phyloP scores from a whole-genome alignment of 2,113 vertebrate genomes.

The Vulpes lagopus region DNA sequence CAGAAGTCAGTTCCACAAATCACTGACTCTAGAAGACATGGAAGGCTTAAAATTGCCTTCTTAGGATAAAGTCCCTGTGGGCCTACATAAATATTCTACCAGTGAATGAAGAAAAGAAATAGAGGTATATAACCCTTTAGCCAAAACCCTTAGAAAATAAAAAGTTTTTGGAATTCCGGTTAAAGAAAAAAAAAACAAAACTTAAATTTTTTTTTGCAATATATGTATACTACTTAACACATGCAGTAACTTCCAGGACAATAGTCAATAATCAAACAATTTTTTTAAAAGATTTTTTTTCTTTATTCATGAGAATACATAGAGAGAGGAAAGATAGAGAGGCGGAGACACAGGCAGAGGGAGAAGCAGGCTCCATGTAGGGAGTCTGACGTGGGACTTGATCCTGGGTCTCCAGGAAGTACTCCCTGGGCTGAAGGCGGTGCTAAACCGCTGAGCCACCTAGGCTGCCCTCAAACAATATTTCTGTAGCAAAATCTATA shows the following conservation, averaged over 20 bases:
- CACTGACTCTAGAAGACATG: background rate
- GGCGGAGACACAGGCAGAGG: too few relatives aligned
- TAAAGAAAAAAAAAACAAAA: background rate
- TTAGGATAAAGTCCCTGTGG: background rate
- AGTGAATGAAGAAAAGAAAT: background rate
- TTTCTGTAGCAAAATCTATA: background rate
- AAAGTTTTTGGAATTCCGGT: background rate
- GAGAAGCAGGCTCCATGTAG: too few relatives aligned
- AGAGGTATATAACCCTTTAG: background rate
- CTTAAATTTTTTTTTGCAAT: background rate
- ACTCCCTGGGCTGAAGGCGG: too few relatives aligned
- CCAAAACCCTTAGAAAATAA: background rate
- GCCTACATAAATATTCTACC: background rate
- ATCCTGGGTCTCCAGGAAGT: too few relatives aligned
- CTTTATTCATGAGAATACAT: too few relatives aligned
- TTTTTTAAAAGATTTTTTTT: background rate
- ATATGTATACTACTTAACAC: background rate
- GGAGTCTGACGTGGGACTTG: too few relatives aligned
- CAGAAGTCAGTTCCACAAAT: background rate
- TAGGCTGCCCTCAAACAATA: background rate
- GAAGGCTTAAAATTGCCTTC: background rate
- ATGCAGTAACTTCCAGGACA: background rate
- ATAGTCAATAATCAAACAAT: slow-evolving; percentile 18
- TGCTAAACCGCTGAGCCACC: too few relatives aligned
- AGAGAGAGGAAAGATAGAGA: too few relatives aligned